Base-by-base conservation (phyloP, 2,113 vertebrate genomes). In the Psilopsiagon aurifrons region DNA sequence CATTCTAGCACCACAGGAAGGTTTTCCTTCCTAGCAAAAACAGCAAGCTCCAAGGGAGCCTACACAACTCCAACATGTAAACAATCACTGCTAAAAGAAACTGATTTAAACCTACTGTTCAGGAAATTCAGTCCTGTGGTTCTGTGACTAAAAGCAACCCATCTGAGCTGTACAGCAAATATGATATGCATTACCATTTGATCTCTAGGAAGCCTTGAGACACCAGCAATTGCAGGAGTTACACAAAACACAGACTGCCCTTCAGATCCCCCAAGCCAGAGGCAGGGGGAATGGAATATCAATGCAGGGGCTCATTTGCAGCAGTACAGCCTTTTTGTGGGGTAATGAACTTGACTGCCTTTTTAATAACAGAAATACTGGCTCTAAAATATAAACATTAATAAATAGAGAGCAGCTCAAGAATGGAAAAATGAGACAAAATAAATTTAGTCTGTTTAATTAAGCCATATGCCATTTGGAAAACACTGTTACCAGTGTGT, bases 11-110 rank as follows among this genome's bases (percentile, higher is more conserved):
- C 88, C 57, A 49, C 67, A 14, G 88, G 69, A 75, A 84, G 78
- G 28, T 64, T 93, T 94, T 74, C 76, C 57, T 60, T 73, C 64
- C 86, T 15, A 43, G 25, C 68, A 94, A 63, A 86, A 89, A 33
- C 3, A 81, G 78, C 75, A 23, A 86, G 54, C 64, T 92, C 83
- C 1, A 2, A 69, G 44, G 79, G 78, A 89, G 51, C 0, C 81
- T 7, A 70, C 60, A 51, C 60, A 80, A 41, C 54, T 77, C 86
- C 35, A 80, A 92, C 17, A 19, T 7, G 37, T 44, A 83, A 95
- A 86, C 79, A 93, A 85, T 55, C 52, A 17, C 46, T 37, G 64
- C 6, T 86, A 80, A 77, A 94, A 95, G 39, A 91, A 85, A 97
- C 43, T 80, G 82, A 94, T 92, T 88, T 52, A 41, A 95, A 79